These are phyloP conservation scores for Fringilla coelebs DNA, from an alignment of 2,797 vertebrate genomes.

Conservation along the genomic window DNA sequence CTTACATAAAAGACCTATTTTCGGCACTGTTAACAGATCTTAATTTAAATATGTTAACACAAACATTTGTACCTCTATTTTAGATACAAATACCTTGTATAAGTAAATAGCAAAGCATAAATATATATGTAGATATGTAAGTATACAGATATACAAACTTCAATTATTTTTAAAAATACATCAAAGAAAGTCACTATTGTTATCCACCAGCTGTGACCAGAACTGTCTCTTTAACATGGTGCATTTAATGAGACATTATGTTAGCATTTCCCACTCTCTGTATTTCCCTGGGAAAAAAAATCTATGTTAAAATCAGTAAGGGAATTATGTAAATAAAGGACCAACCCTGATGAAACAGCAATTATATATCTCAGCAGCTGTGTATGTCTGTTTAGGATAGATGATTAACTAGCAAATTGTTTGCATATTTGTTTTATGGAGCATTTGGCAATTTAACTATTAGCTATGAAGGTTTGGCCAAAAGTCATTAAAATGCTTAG, in stretches of 20 bases:
- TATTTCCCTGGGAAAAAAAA: neutral
- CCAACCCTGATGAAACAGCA: constrained; percentile 64
- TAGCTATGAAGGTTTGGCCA: constrained; percentile 72
- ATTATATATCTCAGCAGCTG: constrained; percentile 76
- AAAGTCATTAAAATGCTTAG: constrained; percentile 71
- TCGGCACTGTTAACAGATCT: constrained; percentile 17
- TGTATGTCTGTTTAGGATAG: constrained; percentile 53
- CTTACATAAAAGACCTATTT: constrained; percentile 39
- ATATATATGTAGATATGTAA: neutral
- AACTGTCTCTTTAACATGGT: constrained; percentile 53
- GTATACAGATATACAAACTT: constrained; percentile 29
- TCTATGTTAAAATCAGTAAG: constrained; percentile 59
- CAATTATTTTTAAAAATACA: constrained; percentile 47
- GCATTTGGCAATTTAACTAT: constrained; percentile 73
- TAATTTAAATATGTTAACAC: constrained; percentile 49
- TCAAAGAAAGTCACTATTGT: constrained; percentile 58
- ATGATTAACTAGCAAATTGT: constrained; percentile 77
- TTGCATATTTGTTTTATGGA: constrained; percentile 75
- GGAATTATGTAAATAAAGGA: constrained; percentile 74
- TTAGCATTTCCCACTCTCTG: constrained; percentile 14
- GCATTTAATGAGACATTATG: constrained; percentile 67
- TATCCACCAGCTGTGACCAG: constrained; percentile 67
- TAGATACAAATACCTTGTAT: constrained; percentile 31
- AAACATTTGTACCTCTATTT: constrained; percentile 23
- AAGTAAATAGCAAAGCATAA: neutral